A percentile compares a stretch with the other conserved stretches of the same genome.
Conservation (phyloP, 2,113 vertebrate genomes). For the Morone chrysops region DNA sequence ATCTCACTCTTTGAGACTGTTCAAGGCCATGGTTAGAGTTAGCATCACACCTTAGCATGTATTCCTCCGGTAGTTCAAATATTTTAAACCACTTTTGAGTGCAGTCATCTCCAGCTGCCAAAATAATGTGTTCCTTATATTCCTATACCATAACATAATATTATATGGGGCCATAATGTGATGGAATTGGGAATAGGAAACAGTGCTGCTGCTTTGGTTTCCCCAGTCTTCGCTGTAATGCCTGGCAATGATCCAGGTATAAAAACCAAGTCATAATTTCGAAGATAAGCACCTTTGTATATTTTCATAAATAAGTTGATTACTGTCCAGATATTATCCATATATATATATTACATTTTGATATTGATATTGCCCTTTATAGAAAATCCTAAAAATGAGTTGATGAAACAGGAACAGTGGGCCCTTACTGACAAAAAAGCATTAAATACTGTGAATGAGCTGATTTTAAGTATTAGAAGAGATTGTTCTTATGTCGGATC, state of each 20-base stretch:
- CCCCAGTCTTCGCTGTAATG: neutral
- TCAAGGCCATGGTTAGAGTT: neutral
- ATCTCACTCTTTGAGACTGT: neutral
- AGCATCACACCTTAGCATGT: conserved; percentile 9
- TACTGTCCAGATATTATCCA: neutral
- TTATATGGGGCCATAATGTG: conserved; percentile 21
- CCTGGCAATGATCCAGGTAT: neutral
- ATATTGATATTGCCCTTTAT: neutral
- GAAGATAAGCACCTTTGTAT: neutral
- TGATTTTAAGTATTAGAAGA: neutral
- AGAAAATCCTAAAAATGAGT: too few species aligned
- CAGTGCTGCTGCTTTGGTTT: neutral
- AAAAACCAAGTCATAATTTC: neutral
- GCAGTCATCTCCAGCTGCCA: conserved; percentile 36
- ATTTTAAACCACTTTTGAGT: conserved; percentile 34
- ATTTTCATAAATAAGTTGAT: neutral
- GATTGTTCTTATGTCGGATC: neutral
- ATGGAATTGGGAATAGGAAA: conserved; percentile 20
- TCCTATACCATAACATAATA: conserved; percentile 17
- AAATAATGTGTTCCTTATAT: conserved; percentile 34
- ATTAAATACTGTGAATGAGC: neutral
- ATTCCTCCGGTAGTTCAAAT: conserved; percentile 28
- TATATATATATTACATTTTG: too few species aligned
- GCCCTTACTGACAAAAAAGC: neutral
- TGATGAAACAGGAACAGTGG: neutral